phyloP scores from a whole-genome alignment of 2,888 invertebrate genomes.

The Atrina japonica region DNA sequence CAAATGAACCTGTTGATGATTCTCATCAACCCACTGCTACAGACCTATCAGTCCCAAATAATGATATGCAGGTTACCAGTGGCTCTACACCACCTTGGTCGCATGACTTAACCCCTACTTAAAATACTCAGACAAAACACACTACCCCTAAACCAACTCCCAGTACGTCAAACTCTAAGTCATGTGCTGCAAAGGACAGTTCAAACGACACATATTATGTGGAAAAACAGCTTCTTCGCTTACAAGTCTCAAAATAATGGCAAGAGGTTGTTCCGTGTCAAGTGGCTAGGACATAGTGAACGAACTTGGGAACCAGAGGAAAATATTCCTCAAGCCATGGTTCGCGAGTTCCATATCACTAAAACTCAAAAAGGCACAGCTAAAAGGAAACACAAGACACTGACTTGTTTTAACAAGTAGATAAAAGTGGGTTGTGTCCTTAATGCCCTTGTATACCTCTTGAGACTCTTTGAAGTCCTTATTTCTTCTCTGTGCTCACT shows the following conservation, averaged over 20 bases:
- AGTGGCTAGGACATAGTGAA: constrained; percentile 26
- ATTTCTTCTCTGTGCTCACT: neutral
- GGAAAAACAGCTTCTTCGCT: constrained; percentile 21
- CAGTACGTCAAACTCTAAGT: too few species aligned
- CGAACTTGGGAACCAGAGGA: too few species aligned
- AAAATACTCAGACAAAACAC: too few species aligned
- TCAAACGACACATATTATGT: constrained; percentile 7
- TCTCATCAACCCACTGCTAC: neutral
- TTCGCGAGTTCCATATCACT: constrained; percentile 28
- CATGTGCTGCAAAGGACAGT: neutral
- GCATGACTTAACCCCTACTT: too few species aligned
- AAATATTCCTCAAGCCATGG: constrained; percentile 13
- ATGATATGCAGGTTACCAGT: too few species aligned
- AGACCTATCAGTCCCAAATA: too few species aligned
- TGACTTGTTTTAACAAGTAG: neutral
- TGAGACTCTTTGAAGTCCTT: too few species aligned
- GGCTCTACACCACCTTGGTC: too few species aligned
- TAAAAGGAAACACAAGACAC: constrained; percentile 2
- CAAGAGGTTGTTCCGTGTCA: constrained; percentile 27
- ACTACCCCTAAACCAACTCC: too few species aligned
- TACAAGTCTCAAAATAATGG: constrained; percentile 12
- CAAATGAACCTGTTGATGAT: constrained; percentile 3
- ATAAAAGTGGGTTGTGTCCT: too few species aligned
- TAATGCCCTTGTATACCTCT: too few species aligned
- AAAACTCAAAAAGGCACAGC: constrained; percentile 9